Base-by-base conservation (phyloP, 2,888 invertebrate species). In the Apodemia zela region DNA sequence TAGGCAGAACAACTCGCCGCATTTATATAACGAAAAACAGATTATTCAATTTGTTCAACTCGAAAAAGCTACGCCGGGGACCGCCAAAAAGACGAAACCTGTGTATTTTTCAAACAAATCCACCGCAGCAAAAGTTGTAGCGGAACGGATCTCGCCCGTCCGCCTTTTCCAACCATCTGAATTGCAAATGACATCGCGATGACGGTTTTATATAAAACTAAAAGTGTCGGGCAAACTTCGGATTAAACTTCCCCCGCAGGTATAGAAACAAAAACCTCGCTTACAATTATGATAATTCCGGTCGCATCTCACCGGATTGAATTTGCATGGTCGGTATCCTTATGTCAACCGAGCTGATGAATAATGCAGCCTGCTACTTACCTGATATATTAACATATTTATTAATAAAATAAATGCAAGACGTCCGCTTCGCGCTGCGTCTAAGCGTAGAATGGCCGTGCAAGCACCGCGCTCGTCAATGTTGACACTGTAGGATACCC, bases 391-490 rank as follows among this genome's bases (percentile, higher is more conserved):
- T 91, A 89, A 89, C 91, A 91, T 91, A 90, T 91, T 91, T 91
- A 91, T 91, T 91, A 90, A 90, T 90, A 90, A 89, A 87, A 90
- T 90, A 90, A 89, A 89, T 89, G 87, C 78, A 78, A 82, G 84
- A 82, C 86, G 88, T 86, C 87, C 85, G 80, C 79, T 61, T 72
- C 64, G 67, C 70, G 69, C 79, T 75, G 71, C 73, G 74, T 72
- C 75, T 69, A 70, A 66, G 67, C 76, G 71, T 64, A 73, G 79
- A 85, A 38, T 84, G 83, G 79, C 70, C 70, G 18, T 51, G 18
- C 18, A 10, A 51, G 17, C 51, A 5, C 67, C 66, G 65, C 64
- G 65, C 51, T 67, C 69, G 61, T 73, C 77, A 71, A 69, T 87
- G 87, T 88, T 87, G 85, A 87, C 86, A 82, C 75, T 80, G 73